Evolutionary conservation across 1,140 invertebrate genomes (phyloP).

Genomic region (Temnothorax longispinosus): DNA sequence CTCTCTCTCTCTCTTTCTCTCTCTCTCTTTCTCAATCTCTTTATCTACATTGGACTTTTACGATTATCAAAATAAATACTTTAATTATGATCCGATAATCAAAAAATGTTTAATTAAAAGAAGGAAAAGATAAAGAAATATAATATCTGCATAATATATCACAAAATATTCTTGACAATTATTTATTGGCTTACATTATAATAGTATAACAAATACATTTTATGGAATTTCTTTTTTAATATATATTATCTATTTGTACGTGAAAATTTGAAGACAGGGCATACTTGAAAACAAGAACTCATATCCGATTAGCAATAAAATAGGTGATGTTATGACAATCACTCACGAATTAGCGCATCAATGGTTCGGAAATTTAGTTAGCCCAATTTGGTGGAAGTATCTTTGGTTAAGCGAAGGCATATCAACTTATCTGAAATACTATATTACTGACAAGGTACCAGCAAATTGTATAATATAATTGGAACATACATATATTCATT

Average conservation of each 20-base stretch:
- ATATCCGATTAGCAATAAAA: neutral
- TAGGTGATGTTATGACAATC: neutral
- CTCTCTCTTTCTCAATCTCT: too few species aligned
- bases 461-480: neutral
- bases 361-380: constrained; percentile 91
- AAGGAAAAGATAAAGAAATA: too few species aligned
- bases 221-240: neutral
- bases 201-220: neutral
- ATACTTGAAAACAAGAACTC: neutral
- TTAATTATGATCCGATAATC: too few species aligned
- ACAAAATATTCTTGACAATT: neutral
- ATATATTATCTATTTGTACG: neutral
- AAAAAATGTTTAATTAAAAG: too few species aligned
- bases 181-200: neutral
- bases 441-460: constrained; percentile 45
- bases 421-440: constrained; percentile 82
- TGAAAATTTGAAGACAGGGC: neutral
- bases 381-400: constrained; percentile 85
- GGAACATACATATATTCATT: neutral
- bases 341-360: constrained; percentile 89
- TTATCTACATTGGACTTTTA: too few species aligned
- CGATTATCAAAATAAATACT: too few species aligned
- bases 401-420: constrained; percentile 86
- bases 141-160: neutral
- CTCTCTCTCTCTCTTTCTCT: too few species aligned